Evolutionary conservation across 1,140 invertebrate species (phyloP), one percentile per base, ranked within the genome.

Genomic region (Drosophila bocqueti): DNA sequence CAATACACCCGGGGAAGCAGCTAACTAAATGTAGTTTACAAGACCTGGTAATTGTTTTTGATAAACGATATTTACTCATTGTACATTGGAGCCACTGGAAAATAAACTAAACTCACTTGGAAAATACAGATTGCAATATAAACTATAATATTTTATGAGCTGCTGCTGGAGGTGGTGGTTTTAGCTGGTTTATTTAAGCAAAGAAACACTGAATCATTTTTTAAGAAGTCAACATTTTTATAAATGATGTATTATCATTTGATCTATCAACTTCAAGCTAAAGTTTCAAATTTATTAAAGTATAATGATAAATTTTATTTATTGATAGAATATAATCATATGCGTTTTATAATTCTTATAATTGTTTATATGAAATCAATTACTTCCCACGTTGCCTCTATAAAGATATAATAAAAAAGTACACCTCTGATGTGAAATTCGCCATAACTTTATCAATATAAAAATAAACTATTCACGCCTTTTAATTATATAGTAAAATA

Each of bases 31-130:
- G 21, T 40, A 36, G 36, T 21, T 63, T 50, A 45, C 58, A 36
- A 54, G 49, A 26, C 5, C 16, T 31, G 10, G 34, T 34, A 34
- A 66, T 66, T 65, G 45, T 65, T 40, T 68, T 68, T 68, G 61
- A 66, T 68, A 50, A 50, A 50, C 46, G 8, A n/a, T 67, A n/a
- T 46, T 46, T 46, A 65, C 43, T 24, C 26, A 29, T 66, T 21
- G 64, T 31, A 43, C 11, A 31, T 43, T 16, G 4, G 3, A 38
- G 43, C 60, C 45, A 65, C 29, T 61, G 62, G 34, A 26, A 43
- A 49, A 7, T 54, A 10, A 36, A 21, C 8, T 34, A 21, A 54
- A 21, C 13, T 54, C 2, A 15, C 0, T 34, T 21, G 13, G 2
- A 21, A 21, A 55, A 38, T 38, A 38, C 1, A 54, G 18, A 21